Base-by-base conservation (phyloP, 2,888 invertebrate species). In the Euplagia quadripunctaria region DNA sequence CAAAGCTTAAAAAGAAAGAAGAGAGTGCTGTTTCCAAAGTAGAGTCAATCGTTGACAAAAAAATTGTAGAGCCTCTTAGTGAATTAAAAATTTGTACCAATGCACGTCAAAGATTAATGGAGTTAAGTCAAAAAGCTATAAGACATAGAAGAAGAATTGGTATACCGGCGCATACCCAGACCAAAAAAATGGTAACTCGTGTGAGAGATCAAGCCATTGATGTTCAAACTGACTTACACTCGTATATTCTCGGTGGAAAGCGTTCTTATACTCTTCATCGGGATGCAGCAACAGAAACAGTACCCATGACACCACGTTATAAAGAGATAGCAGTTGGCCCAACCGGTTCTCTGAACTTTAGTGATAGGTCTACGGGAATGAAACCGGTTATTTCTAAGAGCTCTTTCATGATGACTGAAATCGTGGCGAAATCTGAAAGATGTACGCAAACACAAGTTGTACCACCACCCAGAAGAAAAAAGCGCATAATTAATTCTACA, bases 201-300 rank as follows among this genome's bases (percentile, higher is more conserved):
- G 95, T 97, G 0, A 97, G 96, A 91, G 97, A 97, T 86, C 96
- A 95, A 82, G 94, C 94, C 12, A 94, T 96, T 0, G 97, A 97
- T 81, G 94, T 96, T 4, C 96, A 96, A 82, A 90, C 92, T 65
- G 97, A 97, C 88, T 91, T 97, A 70, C 92, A 94, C 79, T 85
- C 94, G 8, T 94, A 93, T 71, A 82, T 91, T 74, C 82, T 87
- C 3, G 92, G 93, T 81, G 89, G 93, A 55, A 92, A 87, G 76
- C 84, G 92, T 70, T 85, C 85, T 20, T 91, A 85, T 69, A 87
- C 78, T 73, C 71, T 90, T 80, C 87, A 93, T 86, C 84, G 92
- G 75, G 90, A 96, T 88, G 90, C 89, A 76, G 82, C 88, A 71
- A 92, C 94, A 65, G 95, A 96, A 88, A 96, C 94, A 1, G 90